Conservation (phyloP, 1,140 invertebrate genomes). For the Drosophila fuyamai region DNA sequence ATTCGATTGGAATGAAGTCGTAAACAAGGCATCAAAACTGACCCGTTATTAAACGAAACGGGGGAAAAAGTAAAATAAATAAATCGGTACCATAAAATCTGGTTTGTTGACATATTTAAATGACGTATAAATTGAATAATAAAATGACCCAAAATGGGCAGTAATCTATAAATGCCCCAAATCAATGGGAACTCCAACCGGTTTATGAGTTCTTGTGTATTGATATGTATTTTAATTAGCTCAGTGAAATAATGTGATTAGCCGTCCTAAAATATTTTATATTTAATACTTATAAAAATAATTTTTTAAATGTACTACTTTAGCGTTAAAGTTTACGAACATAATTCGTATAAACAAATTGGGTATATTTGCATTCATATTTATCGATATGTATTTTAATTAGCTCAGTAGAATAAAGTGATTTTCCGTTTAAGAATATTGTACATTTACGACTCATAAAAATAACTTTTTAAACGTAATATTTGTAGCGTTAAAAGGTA, state of each 20-base stretch:
- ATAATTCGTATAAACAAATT: not conserved
- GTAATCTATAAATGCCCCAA: slow-evolving; percentile 8
- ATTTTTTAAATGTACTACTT: not conserved
- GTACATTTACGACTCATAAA: not conserved
- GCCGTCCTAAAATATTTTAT: not conserved
- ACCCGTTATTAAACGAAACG: slow-evolving; percentile 33
- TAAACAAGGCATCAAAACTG: slow-evolving; percentile 40
- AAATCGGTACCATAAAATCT: slow-evolving; percentile 25
- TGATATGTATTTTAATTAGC: not conserved
- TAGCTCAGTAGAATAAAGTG: not conserved
- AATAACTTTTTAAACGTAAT: not conserved
- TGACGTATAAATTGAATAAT: slow-evolving; percentile 43
- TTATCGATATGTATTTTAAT: not conserved
- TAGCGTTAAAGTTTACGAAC: not conserved
- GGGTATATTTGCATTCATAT: not conserved
- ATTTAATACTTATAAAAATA: not conserved
- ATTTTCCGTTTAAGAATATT: not conserved
- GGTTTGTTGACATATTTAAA: slow-evolving; percentile 47
- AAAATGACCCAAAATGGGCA: slow-evolving; percentile 23
- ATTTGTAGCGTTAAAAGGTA: not conserved
- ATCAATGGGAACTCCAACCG: not conserved
- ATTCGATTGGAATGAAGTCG: slow-evolving; percentile 35
- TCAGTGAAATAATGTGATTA: not conserved
- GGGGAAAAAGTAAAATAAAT: slow-evolving; percentile 32
- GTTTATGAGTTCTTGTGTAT: not conserved